Base-by-base conservation (phyloP, 1,140 invertebrate genomes). In the Aricia agestis region DNA sequence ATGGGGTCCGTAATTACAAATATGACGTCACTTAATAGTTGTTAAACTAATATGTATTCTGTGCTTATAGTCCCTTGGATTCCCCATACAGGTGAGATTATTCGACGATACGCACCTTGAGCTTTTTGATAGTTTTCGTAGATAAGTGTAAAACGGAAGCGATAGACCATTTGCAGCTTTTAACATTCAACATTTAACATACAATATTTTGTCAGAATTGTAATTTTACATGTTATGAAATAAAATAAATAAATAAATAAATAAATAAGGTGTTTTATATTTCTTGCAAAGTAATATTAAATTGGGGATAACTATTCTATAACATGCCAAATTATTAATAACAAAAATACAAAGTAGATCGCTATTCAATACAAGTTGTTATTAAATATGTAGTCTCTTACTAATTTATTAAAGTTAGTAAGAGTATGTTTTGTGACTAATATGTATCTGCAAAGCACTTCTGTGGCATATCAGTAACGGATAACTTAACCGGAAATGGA, bases 401-500 rank as follows among this genome's bases (percentile, higher is more conserved):
- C n/a, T n/a, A n/a, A n/a, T n/a, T n/a, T n/a, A n/a, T n/a, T n/a
- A n/a, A n/a, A n/a, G n/a, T n/a, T n/a, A n/a, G n/a, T n/a, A n/a
- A n/a, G n/a, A n/a, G 36, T 36, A 36, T 36, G 36, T 36, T 36
- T 36, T 36, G 36, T 36, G 36, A 36, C 36, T 25, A n/a, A n/a
- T n/a, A n/a, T n/a, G n/a, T 36, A 36, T 36, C 36, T 36, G 36
- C 6, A 36, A 36, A 36, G 36, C 36, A 36, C 36, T 52, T 4
- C 3, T 52, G n/a, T 52, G 10, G 45, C 11, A 13, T 52, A 52
- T 52, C 45, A 15, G 45, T 52, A 52, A 52, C 10, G 13, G 11
- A 52, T 52, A 52, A 52, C 45, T 6, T n/a, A 19, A 52, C 17
- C 67, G 42, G 31, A 58, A 68, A 59, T 45, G 67, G 25, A 59